Conservation (phyloP, 2,797 vertebrate species). For the Epinephelus awoara region DNA sequence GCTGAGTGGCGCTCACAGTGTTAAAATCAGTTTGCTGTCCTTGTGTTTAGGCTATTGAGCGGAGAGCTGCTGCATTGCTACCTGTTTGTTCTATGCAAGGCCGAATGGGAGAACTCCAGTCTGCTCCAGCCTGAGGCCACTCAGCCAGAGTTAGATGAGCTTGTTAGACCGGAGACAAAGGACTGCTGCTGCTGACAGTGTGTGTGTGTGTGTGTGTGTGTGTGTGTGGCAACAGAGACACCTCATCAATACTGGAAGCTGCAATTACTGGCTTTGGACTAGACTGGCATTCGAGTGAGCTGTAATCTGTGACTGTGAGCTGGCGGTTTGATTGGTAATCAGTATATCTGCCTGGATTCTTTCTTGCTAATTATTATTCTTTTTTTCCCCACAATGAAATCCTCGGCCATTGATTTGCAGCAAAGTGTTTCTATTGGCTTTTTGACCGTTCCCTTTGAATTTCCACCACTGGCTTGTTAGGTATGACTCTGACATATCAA, state of each 20-base stretch:
- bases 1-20: constrained; percentile 37
- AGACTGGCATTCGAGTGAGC: constrained; percentile 64
- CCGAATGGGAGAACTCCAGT: constrained; percentile 43
- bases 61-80: constrained; percentile 43
- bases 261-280: constrained; percentile 75
- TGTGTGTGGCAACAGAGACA: constrained; percentile 52
- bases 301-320: constrained; percentile 64
- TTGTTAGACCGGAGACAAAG: constrained; percentile 70
- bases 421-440: constrained; percentile 59
- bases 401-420: constrained; percentile 51
- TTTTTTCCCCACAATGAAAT: constrained; percentile 58
- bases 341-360: constrained; percentile 67
- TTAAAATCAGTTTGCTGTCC: constrained; percentile 52
- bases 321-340: constrained; percentile 74
- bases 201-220: constrained; percentile 35
- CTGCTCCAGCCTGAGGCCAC: constrained; percentile 61
- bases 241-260: constrained; percentile 77
- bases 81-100: constrained; percentile 49
- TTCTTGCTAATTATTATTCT: constrained; percentile 70
- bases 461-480: constrained; percentile 34
- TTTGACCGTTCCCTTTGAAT: constrained; percentile 54
- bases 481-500: constrained; percentile 23
- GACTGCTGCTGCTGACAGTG: constrained; percentile 43
- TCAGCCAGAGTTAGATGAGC: constrained; percentile 63
- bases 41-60: constrained; percentile 41